Conservation (phyloP, 2,113 vertebrate genomes). For the Merops nubicus region DNA sequence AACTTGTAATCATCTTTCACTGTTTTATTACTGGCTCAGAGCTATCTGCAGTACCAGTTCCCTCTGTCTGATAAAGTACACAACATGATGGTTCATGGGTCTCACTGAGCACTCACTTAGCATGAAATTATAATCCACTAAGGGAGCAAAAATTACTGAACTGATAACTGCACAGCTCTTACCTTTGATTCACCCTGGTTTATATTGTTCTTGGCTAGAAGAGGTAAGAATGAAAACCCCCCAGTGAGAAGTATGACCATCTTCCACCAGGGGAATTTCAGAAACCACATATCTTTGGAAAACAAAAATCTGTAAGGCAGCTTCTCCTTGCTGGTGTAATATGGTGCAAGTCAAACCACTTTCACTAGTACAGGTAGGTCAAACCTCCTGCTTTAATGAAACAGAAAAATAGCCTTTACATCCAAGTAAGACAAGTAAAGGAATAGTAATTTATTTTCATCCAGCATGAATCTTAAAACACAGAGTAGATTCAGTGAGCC, state of each 20-base stretch:
- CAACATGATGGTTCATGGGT: background rate
- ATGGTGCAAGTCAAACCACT: background rate
- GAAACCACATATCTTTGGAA: background rate
- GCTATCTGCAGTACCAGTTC: background rate
- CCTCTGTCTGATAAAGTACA: background rate
- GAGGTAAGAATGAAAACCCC: background rate
- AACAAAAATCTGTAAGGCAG: background rate
- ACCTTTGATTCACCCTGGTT: constrained; percentile 4
- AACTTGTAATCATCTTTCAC: background rate
- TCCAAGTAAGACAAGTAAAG: background rate
- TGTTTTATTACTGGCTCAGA: background rate
- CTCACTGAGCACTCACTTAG: too few species aligned
- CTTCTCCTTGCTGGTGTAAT: background rate
- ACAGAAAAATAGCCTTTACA: background rate
- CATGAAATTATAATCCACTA: too few species aligned
- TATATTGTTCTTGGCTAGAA: constrained; percentile 19
- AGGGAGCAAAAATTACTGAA: too few species aligned
- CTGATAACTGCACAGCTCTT: background rate
- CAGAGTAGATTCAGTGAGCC: background rate
- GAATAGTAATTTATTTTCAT: background rate
- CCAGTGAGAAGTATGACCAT: background rate
- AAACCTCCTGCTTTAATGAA: background rate
- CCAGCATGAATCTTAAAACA: background rate
- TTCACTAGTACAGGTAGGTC: background rate
- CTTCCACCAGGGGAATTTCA: background rate